Evolutionary conservation across 2,797 vertebrate genomes (phyloP), one percentile per base, ranked within the genome.

Genomic region (Sebastes cheni): DNA sequence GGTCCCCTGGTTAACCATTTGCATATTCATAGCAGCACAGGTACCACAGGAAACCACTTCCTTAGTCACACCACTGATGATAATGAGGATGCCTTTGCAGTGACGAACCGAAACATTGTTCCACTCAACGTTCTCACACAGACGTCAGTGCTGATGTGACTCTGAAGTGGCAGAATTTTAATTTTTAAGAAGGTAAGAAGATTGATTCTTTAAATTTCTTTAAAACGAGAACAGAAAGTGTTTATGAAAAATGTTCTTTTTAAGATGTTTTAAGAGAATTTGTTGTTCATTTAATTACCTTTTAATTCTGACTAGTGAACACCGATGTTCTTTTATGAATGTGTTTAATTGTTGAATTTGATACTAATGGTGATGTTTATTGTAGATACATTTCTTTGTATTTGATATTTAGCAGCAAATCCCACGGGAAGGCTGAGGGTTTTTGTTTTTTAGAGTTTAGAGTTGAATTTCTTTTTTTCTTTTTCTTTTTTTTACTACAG

Each of bases 31-130:
- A 75, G 54, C 71, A 73, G 59, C 74, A 23, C 71, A 75, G 72
- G 79, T 10, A 83, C 88, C 81, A 29, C 78, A 67, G 42, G 61
- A 88, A 86, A 89, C 92, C 92, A 92, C 92, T 86, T 93, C 92
- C 92, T 90, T 58, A 76, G 72, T 83, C 82, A 88, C 69, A 0
- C 72, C 55, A 46, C 67, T n/a, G n/a, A 50, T 36, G n/a, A 25
- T 30, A 27, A 29, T 29, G 67, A 30, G 70, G 89, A 84, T 84
- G 81, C 65, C 25, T 61, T 39, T 2, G 6, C 39, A 30, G 30
- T 52, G 22, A 70, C 59, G 34, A 27, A 52, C 55, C 50, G 30
- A 25, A 12, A 42, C 20, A 7, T 27, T 83, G 79, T 89, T 91
- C 88, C 87, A 72, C 62, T 77, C 2, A 66, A 23, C 1, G 0